Percentiles rank a stretch among this genome's conserved stretches.
Evolutionary conservation across 2,797 vertebrate species (phyloP).

Genomic region (Cossypha dichroa): DNA sequence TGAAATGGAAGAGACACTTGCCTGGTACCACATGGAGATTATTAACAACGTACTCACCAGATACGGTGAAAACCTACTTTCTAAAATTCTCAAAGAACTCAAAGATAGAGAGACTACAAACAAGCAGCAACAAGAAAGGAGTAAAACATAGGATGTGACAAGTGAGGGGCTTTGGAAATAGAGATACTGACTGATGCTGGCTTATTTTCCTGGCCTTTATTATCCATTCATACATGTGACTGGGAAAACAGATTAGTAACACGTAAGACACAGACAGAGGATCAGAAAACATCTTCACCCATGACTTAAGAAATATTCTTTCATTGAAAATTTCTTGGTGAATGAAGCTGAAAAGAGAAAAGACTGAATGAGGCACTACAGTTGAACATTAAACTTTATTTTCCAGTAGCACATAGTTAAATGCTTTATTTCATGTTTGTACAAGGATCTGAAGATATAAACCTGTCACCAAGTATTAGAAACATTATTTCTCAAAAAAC

Average conservation of each 20-base stretch:
- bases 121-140: background rate
- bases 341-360: background rate
- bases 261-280: background rate
- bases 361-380: background rate
- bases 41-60: background rate
- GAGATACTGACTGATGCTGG: background rate
- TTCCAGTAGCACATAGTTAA: slow-evolving; percentile 33
- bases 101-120: background rate
- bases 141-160: background rate
- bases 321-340: background rate
- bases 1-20: background rate
- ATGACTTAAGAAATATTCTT: background rate
- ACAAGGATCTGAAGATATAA: slow-evolving; percentile 36
- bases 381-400: background rate
- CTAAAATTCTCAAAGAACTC: background rate
- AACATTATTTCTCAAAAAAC: background rate
- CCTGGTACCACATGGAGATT: background rate
- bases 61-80: background rate
- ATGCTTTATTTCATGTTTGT: slow-evolving; percentile 34
- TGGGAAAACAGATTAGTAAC: background rate
- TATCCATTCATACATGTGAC: background rate
- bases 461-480: slow-evolving; percentile 35
- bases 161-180: background rate
- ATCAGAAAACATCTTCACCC: background rate
- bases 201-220: slow-evolving; percentile 9